Evolutionary conservation across 1,140 invertebrate genomes (phyloP).

Genomic region (Chironomus tepperi): DNA sequence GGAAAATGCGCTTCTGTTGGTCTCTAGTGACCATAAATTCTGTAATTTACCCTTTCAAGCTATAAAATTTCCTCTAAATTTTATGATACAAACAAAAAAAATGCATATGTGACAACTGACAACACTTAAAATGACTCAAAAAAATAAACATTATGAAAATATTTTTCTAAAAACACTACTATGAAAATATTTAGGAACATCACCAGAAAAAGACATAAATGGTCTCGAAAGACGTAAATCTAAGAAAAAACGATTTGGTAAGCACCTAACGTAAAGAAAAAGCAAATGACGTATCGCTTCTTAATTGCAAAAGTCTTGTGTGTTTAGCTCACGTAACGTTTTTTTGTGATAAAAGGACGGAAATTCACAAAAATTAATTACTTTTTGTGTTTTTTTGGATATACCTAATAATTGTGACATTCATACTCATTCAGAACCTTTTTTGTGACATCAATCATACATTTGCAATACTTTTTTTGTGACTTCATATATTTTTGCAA

Average conservation of each 20-base stretch:
- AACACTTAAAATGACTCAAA: neutral
- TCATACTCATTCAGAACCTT: neutral
- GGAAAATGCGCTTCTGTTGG: no score
- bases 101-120: neutral
- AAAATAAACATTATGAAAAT: no score
- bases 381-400: no score
- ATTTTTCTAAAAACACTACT: neutral
- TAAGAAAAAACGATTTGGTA: conserved; percentile 24
- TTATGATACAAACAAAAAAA: neutral
- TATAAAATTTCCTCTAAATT: no score
- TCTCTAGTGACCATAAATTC: no score
- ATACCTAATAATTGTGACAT: neutral
- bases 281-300: neutral
- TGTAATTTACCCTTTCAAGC: no score
- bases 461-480: neutral
- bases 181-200: conserved; percentile 20
- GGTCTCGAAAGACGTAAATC: conserved; percentile 24
- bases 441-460: neutral
- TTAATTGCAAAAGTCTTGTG: neutral
- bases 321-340: neutral
- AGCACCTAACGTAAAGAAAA: neutral
- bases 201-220: conserved; percentile 24
- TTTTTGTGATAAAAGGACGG: neutral
- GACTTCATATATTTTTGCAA: neutral
- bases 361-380: neutral